Conservation (phyloP, 2,113 vertebrate species). For the Datnioides undecimradiatus region DNA sequence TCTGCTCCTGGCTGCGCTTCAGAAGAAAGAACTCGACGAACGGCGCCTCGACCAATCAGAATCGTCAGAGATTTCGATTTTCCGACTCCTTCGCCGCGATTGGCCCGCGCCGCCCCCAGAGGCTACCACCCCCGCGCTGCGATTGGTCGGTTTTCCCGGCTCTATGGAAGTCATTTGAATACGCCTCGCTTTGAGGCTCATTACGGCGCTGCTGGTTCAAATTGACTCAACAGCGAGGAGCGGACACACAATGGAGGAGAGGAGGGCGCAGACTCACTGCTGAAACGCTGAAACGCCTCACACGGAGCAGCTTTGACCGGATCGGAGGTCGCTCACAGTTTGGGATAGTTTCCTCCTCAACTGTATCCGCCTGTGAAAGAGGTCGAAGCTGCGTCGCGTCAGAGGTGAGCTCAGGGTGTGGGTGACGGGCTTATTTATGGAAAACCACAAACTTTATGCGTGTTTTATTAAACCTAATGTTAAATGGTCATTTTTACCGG, state of each 20-base stretch:
- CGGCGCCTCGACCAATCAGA: slow-evolving; percentile 73
- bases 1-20: slow-evolving; percentile 18
- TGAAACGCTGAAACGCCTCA: slow-evolving; percentile 23
- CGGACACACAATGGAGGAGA: slow-evolving; percentile 53
- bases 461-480: background rate
- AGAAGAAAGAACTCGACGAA: slow-evolving; percentile 45
- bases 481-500: background rate
- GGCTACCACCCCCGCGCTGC: slow-evolving; percentile 33
- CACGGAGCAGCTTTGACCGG: background rate
- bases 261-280: slow-evolving; percentile 9
- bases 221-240: slow-evolving; percentile 46
- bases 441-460: background rate
- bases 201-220: slow-evolving; percentile 51
- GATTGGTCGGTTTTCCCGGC: slow-evolving; percentile 81
- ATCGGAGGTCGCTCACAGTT: background rate
- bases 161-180: slow-evolving; percentile 78
- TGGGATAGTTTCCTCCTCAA: slow-evolving; percentile 10
- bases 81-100: slow-evolving; percentile 36
- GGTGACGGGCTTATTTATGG: background rate
- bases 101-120: slow-evolving; percentile 31
- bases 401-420: slow-evolving; percentile 54
- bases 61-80: slow-evolving; percentile 62
- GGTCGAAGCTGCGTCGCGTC: slow-evolving; percentile 10
- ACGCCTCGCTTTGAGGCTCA: slow-evolving; percentile 69
- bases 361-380: background rate